phyloP scores from a whole-genome alignment of 2,888 invertebrate species.

The Sepiola atlantica region DNA sequence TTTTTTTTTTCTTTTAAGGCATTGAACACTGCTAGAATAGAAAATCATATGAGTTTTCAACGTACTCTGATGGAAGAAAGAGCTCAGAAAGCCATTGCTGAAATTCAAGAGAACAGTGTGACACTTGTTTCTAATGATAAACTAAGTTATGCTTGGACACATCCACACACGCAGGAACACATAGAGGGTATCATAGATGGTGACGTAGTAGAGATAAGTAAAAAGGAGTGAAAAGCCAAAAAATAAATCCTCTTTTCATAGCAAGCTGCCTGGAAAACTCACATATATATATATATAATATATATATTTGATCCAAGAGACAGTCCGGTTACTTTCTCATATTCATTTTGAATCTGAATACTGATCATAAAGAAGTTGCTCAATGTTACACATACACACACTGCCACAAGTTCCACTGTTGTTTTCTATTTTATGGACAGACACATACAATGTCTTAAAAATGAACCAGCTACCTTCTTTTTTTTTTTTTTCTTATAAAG shows the following conservation, averaged over 20 bases:
- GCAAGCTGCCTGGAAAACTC: background rate
- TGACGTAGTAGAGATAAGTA: conserved; percentile 51
- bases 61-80: conserved; percentile 72
- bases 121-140: conserved; percentile 68
- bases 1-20: conserved; percentile 62
- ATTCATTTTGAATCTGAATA: background rate
- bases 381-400: conserved; percentile 32
- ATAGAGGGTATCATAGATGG: conserved; percentile 62
- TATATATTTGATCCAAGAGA: background rate
- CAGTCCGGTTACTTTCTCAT: background rate
- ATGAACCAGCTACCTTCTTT: background rate
- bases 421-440: background rate
- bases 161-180: conserved; percentile 53
- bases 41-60: conserved; percentile 71
- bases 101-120: conserved; percentile 67
- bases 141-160: conserved; percentile 60
- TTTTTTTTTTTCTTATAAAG: too few relatives aligned
- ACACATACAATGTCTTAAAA: background rate
- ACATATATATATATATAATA: background rate
- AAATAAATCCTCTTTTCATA: background rate
- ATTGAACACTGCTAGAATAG: conserved; percentile 69
- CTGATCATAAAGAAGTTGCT: background rate
- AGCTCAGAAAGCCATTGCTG: conserved; percentile 72
- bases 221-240: background rate
- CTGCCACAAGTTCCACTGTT: background rate